Evolutionary conservation across 2,113 vertebrate genomes (phyloP).

Genomic region (Mungos mungo): DNA sequence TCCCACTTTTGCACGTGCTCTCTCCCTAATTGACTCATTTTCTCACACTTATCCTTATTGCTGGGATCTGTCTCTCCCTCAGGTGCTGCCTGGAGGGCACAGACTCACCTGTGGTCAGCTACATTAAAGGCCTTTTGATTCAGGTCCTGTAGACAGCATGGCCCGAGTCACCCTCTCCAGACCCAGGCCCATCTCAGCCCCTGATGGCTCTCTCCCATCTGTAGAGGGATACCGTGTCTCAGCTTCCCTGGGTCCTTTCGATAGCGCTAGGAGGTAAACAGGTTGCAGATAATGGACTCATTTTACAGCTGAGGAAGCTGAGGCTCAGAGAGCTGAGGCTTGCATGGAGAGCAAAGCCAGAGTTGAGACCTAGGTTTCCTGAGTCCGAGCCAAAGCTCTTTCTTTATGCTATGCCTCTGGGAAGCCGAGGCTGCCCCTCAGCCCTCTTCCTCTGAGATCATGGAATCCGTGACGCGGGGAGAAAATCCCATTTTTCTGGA

Average conservation of each 20-base stretch:
- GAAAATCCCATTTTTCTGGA: neutral
- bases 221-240: rapidly evolving
- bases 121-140: neutral
- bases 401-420: neutral
- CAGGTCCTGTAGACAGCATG: neutral
- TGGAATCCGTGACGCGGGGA: rapidly evolving
- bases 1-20: neutral
- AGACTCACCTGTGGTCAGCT: neutral
- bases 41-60: neutral
- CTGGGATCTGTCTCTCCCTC: too few relatives aligned
- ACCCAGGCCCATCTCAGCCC: too few relatives aligned
- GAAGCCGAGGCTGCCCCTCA: neutral
- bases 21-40: neutral
- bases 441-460: neutral
- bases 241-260: neutral
- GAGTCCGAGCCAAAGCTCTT: neutral
- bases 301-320: neutral
- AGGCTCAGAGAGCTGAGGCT: neutral
- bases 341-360: neutral
- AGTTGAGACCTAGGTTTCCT: neutral
- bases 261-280: neutral
- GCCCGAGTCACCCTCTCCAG: neutral
- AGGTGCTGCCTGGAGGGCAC: neutral
- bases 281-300: neutral
- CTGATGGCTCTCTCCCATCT: rapidly evolving